Evolutionary conservation across 1,140 invertebrate genomes (phyloP).

Genomic region (Teleopsis dalmanni): DNA sequence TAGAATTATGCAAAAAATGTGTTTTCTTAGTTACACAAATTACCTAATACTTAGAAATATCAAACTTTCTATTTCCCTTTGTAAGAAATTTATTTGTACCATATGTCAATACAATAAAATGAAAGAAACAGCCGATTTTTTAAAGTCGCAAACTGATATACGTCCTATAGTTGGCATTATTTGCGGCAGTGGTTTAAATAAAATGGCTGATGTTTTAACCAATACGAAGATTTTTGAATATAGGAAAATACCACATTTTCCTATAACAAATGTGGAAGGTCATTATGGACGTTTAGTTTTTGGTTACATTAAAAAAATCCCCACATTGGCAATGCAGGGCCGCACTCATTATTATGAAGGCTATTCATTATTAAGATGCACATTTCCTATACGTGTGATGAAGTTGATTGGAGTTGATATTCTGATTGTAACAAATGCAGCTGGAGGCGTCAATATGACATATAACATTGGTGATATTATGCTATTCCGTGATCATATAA

Average conservation of each 20-base stretch:
- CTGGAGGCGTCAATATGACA: slow-evolving; percentile 79
- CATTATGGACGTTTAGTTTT: slow-evolving; percentile 85
- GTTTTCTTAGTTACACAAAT: too few relatives aligned
- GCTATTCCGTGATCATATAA: slow-evolving; percentile 94
- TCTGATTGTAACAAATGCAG: slow-evolving; percentile 88
- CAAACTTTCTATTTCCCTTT: too few relatives aligned
- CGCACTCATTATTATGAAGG: slow-evolving; percentile 94
- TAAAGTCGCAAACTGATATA: slow-evolving; percentile 57
- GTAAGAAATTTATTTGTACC: too few relatives aligned
- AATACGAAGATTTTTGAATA: slow-evolving; percentile 72
- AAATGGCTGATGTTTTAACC: slow-evolving; percentile 68
- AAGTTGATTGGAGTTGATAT: slow-evolving; percentile 81
- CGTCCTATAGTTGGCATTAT: slow-evolving; percentile 86
- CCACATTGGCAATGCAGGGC: slow-evolving; percentile 91
- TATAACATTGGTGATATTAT: slow-evolving; percentile 91
- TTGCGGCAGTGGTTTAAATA: slow-evolving; percentile 87
- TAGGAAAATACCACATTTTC: slow-evolving; percentile 83
- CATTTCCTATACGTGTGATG: slow-evolving; percentile 91
- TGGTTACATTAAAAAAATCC: slow-evolving; percentile 66
- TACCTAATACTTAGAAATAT: too few relatives aligned
- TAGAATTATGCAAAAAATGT: too few relatives aligned
- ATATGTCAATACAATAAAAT: too few relatives aligned
- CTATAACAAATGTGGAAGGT: slow-evolving; percentile 79
- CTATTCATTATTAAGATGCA: slow-evolving; percentile 67
- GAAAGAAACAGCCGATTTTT: slow-evolving; percentile 65